Base-by-base conservation (phyloP, 2,888 invertebrate genomes). In the Copidosoma aretas region DNA sequence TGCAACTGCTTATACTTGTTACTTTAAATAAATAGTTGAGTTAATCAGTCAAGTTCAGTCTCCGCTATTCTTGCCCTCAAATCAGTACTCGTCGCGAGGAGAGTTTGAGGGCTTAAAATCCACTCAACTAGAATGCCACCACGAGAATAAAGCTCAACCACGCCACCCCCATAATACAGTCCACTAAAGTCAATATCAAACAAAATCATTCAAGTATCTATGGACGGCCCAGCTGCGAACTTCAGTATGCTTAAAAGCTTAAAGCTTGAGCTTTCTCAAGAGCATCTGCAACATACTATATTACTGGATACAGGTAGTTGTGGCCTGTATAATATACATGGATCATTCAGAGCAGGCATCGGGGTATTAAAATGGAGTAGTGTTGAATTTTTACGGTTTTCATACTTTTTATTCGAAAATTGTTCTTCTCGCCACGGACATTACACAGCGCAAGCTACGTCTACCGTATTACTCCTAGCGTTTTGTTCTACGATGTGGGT, bases 391-490 rank as follows among this genome's bases (percentile, higher is more conserved):
- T 72, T 80, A 25, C 61, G 67, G 22, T 70, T 74, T 53, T n/a
- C 73, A n/a, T 77, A 77, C 56, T 73, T 75, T 57, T 64, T 80
- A 12, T 80, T 80, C 59, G 76, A 80, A 62, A 74, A 80, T 64
- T 70, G 74, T 14, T 76, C 80, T 53, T 72, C 76, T 46, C 73
- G 77, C 60, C 65, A 74, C 63, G 74, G 71, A 17, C 76, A 77
- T 60, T 81, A 75, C 59, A 73, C 66, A 8, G 60, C 59, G 39
- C 49, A 68, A 39, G 71, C 75, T 10, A 64, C 64, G 14, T 73
- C 63, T 53, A 43, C 67, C 25, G 12, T 67, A 58, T 76, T 79
- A 60, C 78, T 78, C 1, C 41, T 74, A 49, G 76, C 76, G 58
- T 80, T 75, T 56, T 76, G 76, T 67, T 71, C 73, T n/a, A 66